Conservation (phyloP, 2,113 vertebrate species). For the Mugil cephalus region DNA sequence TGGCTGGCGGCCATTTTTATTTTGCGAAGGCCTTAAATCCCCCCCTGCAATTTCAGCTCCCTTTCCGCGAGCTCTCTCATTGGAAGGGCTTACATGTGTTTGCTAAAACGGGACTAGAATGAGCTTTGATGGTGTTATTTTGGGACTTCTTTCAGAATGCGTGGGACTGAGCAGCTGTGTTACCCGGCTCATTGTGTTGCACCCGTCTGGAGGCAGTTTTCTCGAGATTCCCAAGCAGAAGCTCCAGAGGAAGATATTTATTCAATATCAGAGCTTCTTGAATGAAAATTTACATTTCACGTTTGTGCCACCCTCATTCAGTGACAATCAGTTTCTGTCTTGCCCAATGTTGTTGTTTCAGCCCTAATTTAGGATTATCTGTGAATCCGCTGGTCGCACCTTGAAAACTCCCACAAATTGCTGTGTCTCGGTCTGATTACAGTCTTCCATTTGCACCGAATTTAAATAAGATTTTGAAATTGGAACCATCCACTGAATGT, state of each 20-base stretch:
- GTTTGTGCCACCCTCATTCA: neutral
- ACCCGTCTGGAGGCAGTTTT: slow-evolving; percentile 30
- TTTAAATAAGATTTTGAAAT: slow-evolving; percentile 7
- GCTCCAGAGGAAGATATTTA: slow-evolving; percentile 10
- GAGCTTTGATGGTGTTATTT: slow-evolving; percentile 57
- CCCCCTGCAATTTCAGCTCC: slow-evolving; percentile 65
- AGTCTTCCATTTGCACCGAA: neutral
- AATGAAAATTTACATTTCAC: neutral
- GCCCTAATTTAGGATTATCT: slow-evolving; percentile 42
- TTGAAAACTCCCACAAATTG: neutral
- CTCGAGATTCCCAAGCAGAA: slow-evolving; percentile 13
- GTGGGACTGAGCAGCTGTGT: slow-evolving; percentile 51
- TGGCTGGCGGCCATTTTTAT: slow-evolving; percentile 57
- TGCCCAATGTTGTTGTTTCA: slow-evolving; percentile 29
- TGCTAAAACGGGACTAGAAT: slow-evolving; percentile 41
- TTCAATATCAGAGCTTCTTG: slow-evolving; percentile 11
- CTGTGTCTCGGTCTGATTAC: neutral
- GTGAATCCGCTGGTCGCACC: slow-evolving; percentile 3
- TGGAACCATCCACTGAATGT: neutral
- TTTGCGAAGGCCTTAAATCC: slow-evolving; percentile 47
- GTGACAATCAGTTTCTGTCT: slow-evolving; percentile 1
- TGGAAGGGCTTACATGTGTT: slow-evolving; percentile 29
- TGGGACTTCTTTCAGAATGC: slow-evolving; percentile 52
- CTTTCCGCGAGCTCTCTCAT: slow-evolving; percentile 36
- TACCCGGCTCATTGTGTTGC: slow-evolving; percentile 40